Conservation (phyloP, 2,888 invertebrate species). For the Rotaria magnacalcarata region DNA sequence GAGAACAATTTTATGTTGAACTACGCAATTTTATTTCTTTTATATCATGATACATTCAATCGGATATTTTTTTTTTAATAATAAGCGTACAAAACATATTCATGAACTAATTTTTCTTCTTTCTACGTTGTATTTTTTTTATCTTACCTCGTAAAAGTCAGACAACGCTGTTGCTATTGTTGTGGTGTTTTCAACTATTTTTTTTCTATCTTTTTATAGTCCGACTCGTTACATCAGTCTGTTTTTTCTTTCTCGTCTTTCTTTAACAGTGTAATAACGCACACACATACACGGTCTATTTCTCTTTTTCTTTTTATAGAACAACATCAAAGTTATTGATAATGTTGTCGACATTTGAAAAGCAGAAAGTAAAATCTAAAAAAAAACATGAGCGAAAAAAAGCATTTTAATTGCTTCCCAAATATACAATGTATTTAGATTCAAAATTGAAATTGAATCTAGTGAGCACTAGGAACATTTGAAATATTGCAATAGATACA, state of each 20-base stretch:
- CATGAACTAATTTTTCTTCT: neutral
- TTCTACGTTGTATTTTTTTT: neutral
- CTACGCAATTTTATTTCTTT: no score
- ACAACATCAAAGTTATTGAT: neutral
- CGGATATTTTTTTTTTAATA: neutral
- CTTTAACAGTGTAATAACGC: neutral
- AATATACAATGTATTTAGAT: neutral
- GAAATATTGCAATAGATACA: neutral
- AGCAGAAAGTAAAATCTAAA: neutral
- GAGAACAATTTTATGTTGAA: no score
- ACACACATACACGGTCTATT: neutral
- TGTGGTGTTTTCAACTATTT: neutral
- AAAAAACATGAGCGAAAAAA: neutral
- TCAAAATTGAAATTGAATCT: neutral
- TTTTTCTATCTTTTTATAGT: neutral
- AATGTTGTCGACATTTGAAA: neutral
- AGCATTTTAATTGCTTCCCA: neutral
- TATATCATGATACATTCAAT: neutral
- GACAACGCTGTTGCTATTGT: neutral
- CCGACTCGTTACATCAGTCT: neutral
- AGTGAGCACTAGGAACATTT: neutral
- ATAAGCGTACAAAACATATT: neutral
- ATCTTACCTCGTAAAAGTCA: neutral
- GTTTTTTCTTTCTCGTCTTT: neutral
- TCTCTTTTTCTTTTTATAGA: neutral